These are phyloP conservation scores for Cheilosia scutellata DNA, from an alignment of 2,888 invertebrate genomes.

Conservation along the genomic window DNA sequence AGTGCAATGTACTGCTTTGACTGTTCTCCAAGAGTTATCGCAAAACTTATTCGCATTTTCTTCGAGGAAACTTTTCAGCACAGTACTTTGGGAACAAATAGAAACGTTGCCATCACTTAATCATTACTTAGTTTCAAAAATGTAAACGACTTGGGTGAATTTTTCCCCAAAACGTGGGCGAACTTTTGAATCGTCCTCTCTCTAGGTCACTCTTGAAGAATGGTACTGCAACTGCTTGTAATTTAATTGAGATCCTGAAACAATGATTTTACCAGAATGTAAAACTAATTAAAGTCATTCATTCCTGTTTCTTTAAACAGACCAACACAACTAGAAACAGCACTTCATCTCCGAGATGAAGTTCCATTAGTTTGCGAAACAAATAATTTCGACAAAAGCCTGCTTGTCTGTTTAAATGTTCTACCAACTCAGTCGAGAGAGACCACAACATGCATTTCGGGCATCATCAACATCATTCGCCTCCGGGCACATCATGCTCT, in stretches of 20 bases:
- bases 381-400: conserved; percentile 46
- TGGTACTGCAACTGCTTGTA: background rate
- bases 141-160: conserved; percentile 52
- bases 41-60: conserved; percentile 58
- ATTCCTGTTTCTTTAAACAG: conserved; percentile 1
- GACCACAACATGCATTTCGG: conserved; percentile 66
- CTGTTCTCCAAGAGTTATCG: conserved; percentile 59
- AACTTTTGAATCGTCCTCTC: background rate
- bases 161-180: too few species aligned
- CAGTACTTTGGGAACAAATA: conserved; percentile 44
- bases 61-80: conserved; percentile 54
- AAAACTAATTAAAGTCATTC: background rate
- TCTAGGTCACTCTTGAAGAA: background rate
- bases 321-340: conserved; percentile 4
- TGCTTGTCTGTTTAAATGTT: conserved; percentile 42
- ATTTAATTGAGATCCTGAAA: conserved; percentile 43
- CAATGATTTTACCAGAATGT: background rate
- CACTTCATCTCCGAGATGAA: conserved; percentile 22
- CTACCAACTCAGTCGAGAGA: conserved; percentile 9
- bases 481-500: conserved; percentile 16
- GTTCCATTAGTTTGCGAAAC: conserved; percentile 50
- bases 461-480: conserved; percentile 34
- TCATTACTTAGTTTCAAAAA: conserved; percentile 64
- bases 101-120: conserved; percentile 64
- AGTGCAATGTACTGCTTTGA: conserved; percentile 23